A percentile compares a stretch with the other conserved stretches of the same genome.
These are phyloP conservation scores for Cotesia chilonis DNA, from an alignment of 1,140 invertebrate species.

Conservation along the genomic window DNA sequence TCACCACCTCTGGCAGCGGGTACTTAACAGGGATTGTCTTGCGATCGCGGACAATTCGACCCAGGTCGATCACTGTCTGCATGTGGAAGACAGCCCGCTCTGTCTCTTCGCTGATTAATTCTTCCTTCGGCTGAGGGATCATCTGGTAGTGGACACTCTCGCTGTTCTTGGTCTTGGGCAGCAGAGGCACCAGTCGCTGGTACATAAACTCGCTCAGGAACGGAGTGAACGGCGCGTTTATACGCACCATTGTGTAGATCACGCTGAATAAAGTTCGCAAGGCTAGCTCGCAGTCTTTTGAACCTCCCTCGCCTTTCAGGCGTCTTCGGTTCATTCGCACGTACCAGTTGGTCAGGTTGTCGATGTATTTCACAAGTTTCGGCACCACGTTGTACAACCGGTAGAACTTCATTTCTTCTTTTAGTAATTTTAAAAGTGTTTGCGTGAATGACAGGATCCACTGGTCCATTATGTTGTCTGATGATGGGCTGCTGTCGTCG, in stretches of 20 bases:
- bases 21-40: conserved; percentile 96
- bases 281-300: conserved; percentile 83
- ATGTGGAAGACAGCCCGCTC: conserved; percentile 90
- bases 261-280: conserved; percentile 90
- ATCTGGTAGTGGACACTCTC: conserved; percentile 90
- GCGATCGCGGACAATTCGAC: conserved; percentile 89
- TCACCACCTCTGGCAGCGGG: conserved; percentile 93
- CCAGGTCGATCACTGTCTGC: conserved; percentile 96
- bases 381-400: conserved; percentile 96
- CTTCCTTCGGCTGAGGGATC: conserved; percentile 77
- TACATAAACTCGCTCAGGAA: conserved; percentile 97
- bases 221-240: conserved; percentile 98
- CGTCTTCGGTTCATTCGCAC: conserved; percentile 95
- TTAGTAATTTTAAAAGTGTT: conserved; percentile 87
- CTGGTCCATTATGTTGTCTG: conserved; percentile 92
- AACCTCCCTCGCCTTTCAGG: conserved; percentile 85
- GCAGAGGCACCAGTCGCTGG: conserved; percentile 78
- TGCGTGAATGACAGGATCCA: conserved; percentile 99
- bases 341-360: conserved; percentile 98
- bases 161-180: conserved; percentile 57
- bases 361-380: conserved; percentile 92
- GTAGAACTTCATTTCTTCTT: conserved; percentile 93
- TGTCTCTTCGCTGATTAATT: conserved; percentile 85
- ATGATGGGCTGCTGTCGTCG: conserved; percentile 66
- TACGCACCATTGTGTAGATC: conserved; percentile 86